Conservation (phyloP, 2,888 invertebrate genomes). For the Leptopterna dolabrata region DNA sequence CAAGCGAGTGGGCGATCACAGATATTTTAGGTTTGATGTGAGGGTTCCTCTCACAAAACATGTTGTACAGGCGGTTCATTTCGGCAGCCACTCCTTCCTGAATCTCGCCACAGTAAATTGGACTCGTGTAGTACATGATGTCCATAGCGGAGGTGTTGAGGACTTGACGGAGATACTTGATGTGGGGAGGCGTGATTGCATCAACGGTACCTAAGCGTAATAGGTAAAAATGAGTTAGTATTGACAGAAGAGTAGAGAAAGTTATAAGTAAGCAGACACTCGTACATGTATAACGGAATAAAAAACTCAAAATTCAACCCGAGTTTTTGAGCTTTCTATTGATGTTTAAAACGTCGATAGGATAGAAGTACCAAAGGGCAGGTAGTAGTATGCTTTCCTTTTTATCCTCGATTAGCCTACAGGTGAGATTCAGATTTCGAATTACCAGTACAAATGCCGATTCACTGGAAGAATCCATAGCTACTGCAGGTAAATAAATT, state of each 20-base stretch:
- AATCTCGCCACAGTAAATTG: slow-evolving; percentile 75
- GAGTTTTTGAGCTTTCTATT: too few relatives aligned
- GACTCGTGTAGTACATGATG: slow-evolving; percentile 79
- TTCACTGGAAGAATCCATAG: too few relatives aligned
- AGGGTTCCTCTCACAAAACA: slow-evolving; percentile 76
- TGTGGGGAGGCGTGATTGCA: slow-evolving; percentile 75
- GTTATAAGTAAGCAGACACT: neutral
- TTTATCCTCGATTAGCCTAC: too few relatives aligned
- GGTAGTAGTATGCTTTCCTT: too few relatives aligned
- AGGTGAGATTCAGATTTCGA: too few relatives aligned
- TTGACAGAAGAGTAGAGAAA: neutral
- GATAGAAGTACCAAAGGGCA: too few relatives aligned
- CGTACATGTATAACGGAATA: too few relatives aligned
- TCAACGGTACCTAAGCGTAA: slow-evolving; percentile 71
- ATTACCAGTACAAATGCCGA: too few relatives aligned
- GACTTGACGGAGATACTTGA: slow-evolving; percentile 73
- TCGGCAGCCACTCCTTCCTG: slow-evolving; percentile 73
- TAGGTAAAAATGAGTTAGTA: slow-evolving; percentile 14
- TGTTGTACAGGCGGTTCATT: slow-evolving; percentile 73
- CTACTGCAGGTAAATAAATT: too few relatives aligned
- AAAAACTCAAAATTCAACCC: too few relatives aligned
- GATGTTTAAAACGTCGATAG: too few relatives aligned
- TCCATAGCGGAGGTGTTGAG: slow-evolving; percentile 79
- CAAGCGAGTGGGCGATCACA: slow-evolving; percentile 77
- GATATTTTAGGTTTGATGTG: slow-evolving; percentile 74